Percentiles rank a stretch among this genome's conserved stretches.
Evolutionary conservation across 2,797 vertebrate genomes (phyloP).

Genomic region (Chloroceryle inda): DNA sequence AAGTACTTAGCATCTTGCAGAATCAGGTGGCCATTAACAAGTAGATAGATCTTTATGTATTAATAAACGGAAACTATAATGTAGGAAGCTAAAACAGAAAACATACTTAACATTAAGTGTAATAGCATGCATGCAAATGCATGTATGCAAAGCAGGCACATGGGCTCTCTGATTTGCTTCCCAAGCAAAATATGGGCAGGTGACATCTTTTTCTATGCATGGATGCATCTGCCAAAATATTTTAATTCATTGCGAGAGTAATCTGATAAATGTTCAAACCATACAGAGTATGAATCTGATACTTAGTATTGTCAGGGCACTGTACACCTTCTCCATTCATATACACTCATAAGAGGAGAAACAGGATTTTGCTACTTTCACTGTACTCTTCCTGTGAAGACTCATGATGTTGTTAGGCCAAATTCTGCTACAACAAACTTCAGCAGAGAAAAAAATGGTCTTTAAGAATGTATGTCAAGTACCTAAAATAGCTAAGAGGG

Average conservation of each 20-base stretch:
- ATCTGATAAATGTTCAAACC: background rate
- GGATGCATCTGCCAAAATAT: constrained; percentile 1
- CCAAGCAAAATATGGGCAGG: background rate
- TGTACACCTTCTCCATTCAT: background rate
- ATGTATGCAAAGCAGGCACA: background rate
- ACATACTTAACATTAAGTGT: background rate
- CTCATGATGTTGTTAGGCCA: background rate
- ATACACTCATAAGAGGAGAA: accelerated
- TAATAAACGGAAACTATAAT: background rate
- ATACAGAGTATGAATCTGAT: background rate
- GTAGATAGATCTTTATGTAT: background rate
- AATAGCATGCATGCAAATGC: background rate
- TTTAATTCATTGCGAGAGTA: background rate
- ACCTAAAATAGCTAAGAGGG: background rate
- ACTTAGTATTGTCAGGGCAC: background rate
- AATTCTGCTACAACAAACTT: background rate
- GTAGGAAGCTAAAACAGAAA: background rate
- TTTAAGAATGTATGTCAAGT: background rate
- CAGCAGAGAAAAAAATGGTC: background rate
- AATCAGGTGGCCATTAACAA: background rate
- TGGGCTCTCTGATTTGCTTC: background rate
- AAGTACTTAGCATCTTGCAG: background rate
- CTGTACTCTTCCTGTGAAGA: background rate
- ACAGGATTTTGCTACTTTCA: background rate
- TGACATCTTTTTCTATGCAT: background rate